phyloP scores from a whole-genome alignment of 2,113 vertebrate species.

The Nannospalax galili region DNA sequence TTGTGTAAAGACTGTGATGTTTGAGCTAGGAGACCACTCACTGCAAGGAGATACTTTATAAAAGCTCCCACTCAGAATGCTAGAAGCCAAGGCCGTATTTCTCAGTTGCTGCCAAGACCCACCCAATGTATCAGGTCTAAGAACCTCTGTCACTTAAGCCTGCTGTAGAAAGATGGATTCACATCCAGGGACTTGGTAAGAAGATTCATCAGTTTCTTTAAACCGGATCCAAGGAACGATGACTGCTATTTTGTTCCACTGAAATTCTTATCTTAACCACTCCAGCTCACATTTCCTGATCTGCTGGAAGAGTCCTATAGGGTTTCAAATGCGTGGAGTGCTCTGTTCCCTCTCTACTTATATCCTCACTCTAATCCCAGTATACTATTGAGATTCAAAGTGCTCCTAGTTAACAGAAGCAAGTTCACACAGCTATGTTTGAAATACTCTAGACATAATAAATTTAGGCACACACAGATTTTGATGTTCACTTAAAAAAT shows the following conservation, averaged over 20 bases:
- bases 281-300: conserved; percentile 49
- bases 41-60: conserved; percentile 36
- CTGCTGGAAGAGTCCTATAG: neutral
- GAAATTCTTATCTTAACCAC: conserved; percentile 57
- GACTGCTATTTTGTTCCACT: conserved; percentile 38
- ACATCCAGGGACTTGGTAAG: conserved; percentile 54
- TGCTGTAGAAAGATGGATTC: conserved; percentile 62
- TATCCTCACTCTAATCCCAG: neutral
- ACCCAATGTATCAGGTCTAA: conserved; percentile 43
- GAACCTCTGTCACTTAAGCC: conserved; percentile 49
- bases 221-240: conserved; percentile 42
- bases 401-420: neutral
- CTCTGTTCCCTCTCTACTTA: neutral
- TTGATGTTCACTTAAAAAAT: neutral
- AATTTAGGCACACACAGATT: neutral
- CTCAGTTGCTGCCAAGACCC: conserved; percentile 54
- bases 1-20: conserved; percentile 13
- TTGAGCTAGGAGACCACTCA: neutral
- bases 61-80: neutral
- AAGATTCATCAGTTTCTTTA: conserved; percentile 38
- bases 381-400: neutral
- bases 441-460: conserved; percentile 6
- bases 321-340: neutral
- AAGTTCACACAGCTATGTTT: conserved; percentile 8
- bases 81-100: conserved; percentile 51